Percentiles rank a stretch among this genome's conserved stretches.
Conservation (phyloP, 2,797 vertebrate species). For the Carapus acus region DNA sequence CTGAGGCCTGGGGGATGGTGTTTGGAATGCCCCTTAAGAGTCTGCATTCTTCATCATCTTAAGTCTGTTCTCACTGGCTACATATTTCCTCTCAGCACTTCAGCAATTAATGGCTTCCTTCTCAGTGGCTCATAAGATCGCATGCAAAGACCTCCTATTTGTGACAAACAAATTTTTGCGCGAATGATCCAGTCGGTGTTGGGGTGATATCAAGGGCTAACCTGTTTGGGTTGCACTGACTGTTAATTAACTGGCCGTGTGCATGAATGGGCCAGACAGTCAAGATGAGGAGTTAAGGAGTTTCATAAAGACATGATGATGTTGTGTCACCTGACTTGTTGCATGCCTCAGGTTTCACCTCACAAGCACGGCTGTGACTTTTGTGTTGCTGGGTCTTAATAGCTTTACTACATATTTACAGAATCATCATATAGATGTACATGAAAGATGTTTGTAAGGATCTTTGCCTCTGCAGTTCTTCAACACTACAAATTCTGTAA, state of each 20-base stretch:
- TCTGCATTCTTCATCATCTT: slow-evolving; percentile 53
- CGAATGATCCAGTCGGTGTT: slow-evolving; percentile 25
- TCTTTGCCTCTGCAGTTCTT: too few relatives aligned
- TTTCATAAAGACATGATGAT: slow-evolving; percentile 33
- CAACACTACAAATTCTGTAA: too few relatives aligned
- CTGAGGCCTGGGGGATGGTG: slow-evolving; percentile 42
- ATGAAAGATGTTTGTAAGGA: slow-evolving; percentile 4
- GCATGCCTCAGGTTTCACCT: slow-evolving; percentile 54
- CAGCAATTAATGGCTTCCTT: slow-evolving; percentile 45
- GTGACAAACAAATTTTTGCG: slow-evolving; percentile 19
- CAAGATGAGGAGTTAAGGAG: slow-evolving; percentile 6
- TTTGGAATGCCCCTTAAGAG: slow-evolving; percentile 52
- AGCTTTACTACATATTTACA: slow-evolving; percentile 11
- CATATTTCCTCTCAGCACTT: slow-evolving; percentile 29
- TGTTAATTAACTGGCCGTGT: slow-evolving; percentile 35
- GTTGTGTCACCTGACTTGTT: slow-evolving; percentile 32
- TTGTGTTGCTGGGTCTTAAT: slow-evolving; percentile 26
- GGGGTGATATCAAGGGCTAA: slow-evolving; percentile 30
- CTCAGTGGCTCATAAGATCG: slow-evolving; percentile 44
- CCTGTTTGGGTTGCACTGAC: slow-evolving; percentile 40
- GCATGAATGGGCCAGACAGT: slow-evolving; percentile 15
- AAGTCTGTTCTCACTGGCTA: slow-evolving; percentile 47
- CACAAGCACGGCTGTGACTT: slow-evolving; percentile 44
- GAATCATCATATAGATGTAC: slow-evolving; percentile 16
- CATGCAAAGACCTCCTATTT: slow-evolving; percentile 53